phyloP scores from a whole-genome alignment of 2,113 vertebrate genomes.

The human (Homo sapiens) region DNA sequence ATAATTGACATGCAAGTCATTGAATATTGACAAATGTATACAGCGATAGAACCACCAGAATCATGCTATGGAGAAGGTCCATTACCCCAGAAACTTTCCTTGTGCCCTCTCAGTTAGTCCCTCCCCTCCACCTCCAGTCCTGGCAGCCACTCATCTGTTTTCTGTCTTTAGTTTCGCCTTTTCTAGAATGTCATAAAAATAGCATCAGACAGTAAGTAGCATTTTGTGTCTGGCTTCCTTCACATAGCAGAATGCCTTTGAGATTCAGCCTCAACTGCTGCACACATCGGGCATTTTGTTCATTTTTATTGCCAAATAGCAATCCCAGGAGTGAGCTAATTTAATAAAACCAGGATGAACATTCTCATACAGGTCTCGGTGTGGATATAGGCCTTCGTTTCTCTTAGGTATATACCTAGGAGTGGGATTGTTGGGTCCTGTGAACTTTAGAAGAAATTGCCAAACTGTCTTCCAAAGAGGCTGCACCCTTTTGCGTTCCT shows the following conservation, averaged over 20 bases:
- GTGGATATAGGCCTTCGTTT: not conserved
- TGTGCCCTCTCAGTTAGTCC: rapidly evolving
- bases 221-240: not conserved
- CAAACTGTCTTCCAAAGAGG: not conserved
- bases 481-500: rapidly evolving
- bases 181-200: not conserved
- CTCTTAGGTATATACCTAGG: not conserved
- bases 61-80: rapidly evolving
- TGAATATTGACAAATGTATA: not conserved
- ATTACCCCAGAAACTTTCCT: rapidly evolving
- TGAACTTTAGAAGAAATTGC: not conserved
- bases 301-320: not conserved
- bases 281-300: rapidly evolving
- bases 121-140: not conserved
- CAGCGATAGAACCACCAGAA: rapidly evolving
- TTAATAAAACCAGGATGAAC: not conserved
- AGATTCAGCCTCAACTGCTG: rapidly evolving
- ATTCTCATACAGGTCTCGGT: not conserved
- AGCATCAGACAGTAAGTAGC: rapidly evolving
- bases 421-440: not conserved
- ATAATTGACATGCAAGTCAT: not conserved
- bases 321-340: not conserved
- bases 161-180: not conserved
- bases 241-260: rapidly evolving
- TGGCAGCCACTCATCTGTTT: too few relatives aligned